These are phyloP conservation scores for Philopedon plagiatum DNA, from an alignment of 2,888 invertebrate genomes.

Conservation along the genomic window DNA sequence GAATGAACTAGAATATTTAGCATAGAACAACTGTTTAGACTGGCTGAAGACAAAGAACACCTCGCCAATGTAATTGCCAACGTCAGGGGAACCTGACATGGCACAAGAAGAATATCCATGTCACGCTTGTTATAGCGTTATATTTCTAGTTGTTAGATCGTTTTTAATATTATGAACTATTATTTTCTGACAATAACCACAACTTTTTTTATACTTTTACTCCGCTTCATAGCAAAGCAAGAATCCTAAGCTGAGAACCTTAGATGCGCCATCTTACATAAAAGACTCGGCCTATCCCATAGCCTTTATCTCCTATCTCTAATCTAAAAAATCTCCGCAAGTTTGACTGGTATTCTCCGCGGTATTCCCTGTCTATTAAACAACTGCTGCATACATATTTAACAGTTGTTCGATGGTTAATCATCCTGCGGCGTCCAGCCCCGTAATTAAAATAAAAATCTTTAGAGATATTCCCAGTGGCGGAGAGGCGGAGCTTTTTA, in stretches of 20 bases:
- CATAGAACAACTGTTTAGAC: too few relatives aligned
- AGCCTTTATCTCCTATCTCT: constrained; percentile 4
- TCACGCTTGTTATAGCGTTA: too few relatives aligned
- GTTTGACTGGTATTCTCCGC: constrained; percentile 41
- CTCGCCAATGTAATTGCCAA: too few relatives aligned
- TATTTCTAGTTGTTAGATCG: too few relatives aligned
- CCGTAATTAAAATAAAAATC: constrained; percentile 40
- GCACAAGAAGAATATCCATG: too few relatives aligned
- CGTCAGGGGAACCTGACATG: too few relatives aligned
- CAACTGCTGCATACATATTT: constrained; percentile 40
- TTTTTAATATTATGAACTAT: too few relatives aligned
- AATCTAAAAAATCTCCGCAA: constrained; percentile 34
- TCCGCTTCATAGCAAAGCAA: background rate
- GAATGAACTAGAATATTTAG: too few relatives aligned
- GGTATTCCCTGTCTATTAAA: constrained; percentile 40
- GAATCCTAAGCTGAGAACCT: background rate
- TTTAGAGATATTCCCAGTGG: constrained; percentile 9
- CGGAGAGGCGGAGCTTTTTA: background rate
- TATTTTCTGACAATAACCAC: too few relatives aligned
- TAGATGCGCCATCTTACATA: background rate
- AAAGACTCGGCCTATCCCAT: background rate
- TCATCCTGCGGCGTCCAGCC: constrained; percentile 35
- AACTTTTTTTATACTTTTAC: too few relatives aligned
- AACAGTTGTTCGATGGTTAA: constrained; percentile 41
- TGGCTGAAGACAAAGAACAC: too few relatives aligned